A percentile compares a stretch with the other conserved stretches of the same genome.
Conservation (phyloP, 1,140 invertebrate species). For the Mya arenaria region DNA sequence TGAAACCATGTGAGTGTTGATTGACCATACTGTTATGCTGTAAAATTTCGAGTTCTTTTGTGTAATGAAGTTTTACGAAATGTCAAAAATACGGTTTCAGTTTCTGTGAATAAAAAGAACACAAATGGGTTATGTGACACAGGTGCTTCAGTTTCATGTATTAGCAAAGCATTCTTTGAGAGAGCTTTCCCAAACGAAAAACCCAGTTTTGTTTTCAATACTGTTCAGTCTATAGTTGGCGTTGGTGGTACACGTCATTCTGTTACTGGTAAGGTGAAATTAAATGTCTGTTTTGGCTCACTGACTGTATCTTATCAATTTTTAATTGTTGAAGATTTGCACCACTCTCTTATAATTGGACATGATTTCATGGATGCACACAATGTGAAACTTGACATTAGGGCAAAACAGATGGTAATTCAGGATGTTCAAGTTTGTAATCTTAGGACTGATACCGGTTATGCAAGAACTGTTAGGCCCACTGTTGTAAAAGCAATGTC, state of each 20-base stretch:
- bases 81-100: conserved; percentile 9
- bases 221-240: not conserved
- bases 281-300: not conserved
- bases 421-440: not conserved
- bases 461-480: not conserved
- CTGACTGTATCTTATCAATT: not conserved
- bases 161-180: not conserved
- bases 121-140: conserved; percentile 34
- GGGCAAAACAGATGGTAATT: not conserved
- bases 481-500: not conserved
- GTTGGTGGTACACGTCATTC: conserved; percentile 6
- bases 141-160: conserved; percentile 11
- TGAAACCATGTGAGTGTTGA: too few species aligned
- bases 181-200: not conserved
- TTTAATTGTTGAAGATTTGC: conserved; percentile 14
- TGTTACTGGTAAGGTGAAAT: not conserved
- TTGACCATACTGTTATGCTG: too few species aligned
- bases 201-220: not conserved
- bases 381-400: not conserved
- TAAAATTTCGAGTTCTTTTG: too few species aligned
- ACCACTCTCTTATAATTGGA: conserved; percentile 20
- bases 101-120: not conserved
- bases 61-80: too few species aligned
- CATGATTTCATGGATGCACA: conserved; percentile 22
- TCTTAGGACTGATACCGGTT: not conserved